A percentile compares a stretch with the other conserved stretches of the same genome.
These are phyloP conservation scores for Cisticola juncidis DNA, from an alignment of 2,113 vertebrate species.

Conservation along the genomic window DNA sequence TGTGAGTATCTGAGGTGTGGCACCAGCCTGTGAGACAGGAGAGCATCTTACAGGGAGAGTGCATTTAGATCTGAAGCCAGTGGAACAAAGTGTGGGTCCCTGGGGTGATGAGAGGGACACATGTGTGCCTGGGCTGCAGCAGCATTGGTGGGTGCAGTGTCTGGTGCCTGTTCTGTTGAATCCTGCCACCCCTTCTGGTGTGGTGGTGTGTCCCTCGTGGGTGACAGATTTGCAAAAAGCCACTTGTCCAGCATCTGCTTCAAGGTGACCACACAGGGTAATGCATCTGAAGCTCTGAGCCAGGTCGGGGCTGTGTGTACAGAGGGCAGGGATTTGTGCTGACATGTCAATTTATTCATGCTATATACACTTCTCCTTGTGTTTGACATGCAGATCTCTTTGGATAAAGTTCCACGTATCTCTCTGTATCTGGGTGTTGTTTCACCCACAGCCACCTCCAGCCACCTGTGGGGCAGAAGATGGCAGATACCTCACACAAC, in stretches of 20 bases:
- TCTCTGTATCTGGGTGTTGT: conserved; percentile 48
- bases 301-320: not conserved
- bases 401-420: conserved; percentile 48
- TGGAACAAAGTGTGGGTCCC: not conserved
- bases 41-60: not conserved
- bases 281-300: not conserved
- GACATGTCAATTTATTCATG: conserved; percentile 54
- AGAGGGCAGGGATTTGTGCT: conserved; percentile 55
- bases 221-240: not conserved
- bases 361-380: conserved; percentile 26
- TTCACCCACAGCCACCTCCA: conserved; percentile 62
- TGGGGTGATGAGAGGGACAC: not conserved
- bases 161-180: not conserved
- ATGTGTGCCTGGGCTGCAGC: not conserved
- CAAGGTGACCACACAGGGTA: not conserved
- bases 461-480: conserved; percentile 51
- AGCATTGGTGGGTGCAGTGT: rapidly evolving
- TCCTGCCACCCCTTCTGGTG: not conserved
- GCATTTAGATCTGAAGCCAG: not conserved
- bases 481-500: not conserved
- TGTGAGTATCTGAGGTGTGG: not conserved
- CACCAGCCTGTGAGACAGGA: not conserved
- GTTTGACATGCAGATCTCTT: conserved; percentile 60
- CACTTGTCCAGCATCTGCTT: not conserved
- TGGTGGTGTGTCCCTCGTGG: not conserved